These are phyloP conservation scores for Dromiciops gliroides DNA, from an alignment of 2,113 vertebrate species.

Conservation along the genomic window DNA sequence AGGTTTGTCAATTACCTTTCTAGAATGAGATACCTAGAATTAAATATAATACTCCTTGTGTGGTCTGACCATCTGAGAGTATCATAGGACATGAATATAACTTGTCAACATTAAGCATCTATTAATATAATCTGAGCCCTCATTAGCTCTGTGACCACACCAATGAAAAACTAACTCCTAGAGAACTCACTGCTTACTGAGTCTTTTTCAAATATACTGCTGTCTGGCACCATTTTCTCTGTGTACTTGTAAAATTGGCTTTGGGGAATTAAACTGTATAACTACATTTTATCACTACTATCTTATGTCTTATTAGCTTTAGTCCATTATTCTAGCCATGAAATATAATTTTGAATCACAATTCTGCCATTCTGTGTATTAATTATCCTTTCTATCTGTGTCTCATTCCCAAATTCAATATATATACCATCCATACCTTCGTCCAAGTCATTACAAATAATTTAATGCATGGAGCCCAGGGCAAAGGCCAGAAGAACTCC, in stretches of 20 bases:
- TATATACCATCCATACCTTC: neutral
- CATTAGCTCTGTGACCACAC: neutral
- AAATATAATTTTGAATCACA: neutral
- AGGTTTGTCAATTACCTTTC: neutral
- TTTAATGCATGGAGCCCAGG: neutral
- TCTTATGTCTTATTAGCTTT: neutral
- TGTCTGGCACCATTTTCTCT: neutral
- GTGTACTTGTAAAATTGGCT: neutral
- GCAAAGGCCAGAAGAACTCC: neutral
- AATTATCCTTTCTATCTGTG: neutral
- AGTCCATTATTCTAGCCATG: neutral
- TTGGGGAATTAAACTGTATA: neutral
- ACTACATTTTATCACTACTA: neutral
- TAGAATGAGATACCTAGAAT: neutral
- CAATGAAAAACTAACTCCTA: neutral
- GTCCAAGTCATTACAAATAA: neutral
- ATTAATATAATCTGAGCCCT: neutral
- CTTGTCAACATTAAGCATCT: neutral
- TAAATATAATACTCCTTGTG: neutral
- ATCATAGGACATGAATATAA: neutral
- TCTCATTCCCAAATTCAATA: neutral
- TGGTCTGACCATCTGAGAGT: neutral
- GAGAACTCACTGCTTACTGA: neutral
- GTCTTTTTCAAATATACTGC: neutral
- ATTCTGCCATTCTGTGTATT: neutral